Percentiles rank a stretch among this genome's conserved stretches.
These are phyloP conservation scores for Corythornis madagascariensis DNA, from an alignment of 2,113 vertebrate species.

Conservation along the genomic window DNA sequence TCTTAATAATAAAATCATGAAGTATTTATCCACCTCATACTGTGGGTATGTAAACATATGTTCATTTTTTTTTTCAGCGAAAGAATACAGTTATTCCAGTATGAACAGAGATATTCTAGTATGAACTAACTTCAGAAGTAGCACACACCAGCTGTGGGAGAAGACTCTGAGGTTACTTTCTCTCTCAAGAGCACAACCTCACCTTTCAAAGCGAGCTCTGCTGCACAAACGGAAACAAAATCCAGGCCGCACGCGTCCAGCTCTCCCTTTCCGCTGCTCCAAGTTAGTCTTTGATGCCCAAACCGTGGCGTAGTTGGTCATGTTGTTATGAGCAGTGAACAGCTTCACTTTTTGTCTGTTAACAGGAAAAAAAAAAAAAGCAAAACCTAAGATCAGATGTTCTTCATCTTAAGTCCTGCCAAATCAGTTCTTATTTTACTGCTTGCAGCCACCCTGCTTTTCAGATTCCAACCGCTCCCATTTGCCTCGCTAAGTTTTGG, in stretches of 20 bases:
- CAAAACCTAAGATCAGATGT: background rate
- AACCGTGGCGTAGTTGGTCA: constrained; percentile 98
- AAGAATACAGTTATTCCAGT: background rate
- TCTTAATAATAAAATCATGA: background rate
- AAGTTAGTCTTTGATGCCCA: constrained; percentile 98
- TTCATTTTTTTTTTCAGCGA: background rate
- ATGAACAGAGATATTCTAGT: background rate
- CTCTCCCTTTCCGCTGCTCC: constrained; percentile 94
- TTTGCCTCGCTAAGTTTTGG: background rate
- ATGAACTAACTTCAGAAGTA: background rate
- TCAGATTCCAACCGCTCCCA: background rate
- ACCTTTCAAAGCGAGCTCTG: constrained; percentile 89
- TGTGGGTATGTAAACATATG: accelerated
- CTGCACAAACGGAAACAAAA: constrained; percentile 97
- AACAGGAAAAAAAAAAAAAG: background rate
- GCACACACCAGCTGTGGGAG: background rate
- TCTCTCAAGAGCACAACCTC: background rate
- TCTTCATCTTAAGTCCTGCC: background rate
- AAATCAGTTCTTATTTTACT: background rate
- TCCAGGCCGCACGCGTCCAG: constrained; percentile 87
- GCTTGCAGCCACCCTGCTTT: background rate
- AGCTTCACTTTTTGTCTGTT: constrained; percentile 95
- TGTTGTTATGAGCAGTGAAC: constrained; percentile 97
- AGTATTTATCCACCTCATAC: background rate
- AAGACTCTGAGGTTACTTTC: background rate